A percentile compares a stretch with the other conserved stretches of the same genome.
These are phyloP conservation scores for Chauna torquata DNA, from an alignment of 2,113 vertebrate genomes.

Conservation along the genomic window DNA sequence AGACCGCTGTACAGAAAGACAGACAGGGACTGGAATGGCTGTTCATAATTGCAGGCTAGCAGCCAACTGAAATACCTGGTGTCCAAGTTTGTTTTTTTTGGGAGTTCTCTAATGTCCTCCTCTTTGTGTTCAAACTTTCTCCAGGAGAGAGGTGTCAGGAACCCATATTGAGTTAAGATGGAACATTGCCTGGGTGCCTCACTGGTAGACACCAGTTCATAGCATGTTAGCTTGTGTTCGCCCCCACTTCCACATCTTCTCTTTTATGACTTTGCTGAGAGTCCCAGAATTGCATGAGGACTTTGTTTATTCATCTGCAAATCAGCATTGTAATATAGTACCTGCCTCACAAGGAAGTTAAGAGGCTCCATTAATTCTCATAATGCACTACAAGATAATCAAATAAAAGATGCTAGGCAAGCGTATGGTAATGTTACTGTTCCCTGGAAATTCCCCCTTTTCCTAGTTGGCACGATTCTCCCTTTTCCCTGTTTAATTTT, in stretches of 20 bases:
- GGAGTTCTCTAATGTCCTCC: not conserved
- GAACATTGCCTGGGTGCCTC: not conserved
- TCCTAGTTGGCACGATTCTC: constrained; percentile 19
- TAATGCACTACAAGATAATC: constrained; percentile 6
- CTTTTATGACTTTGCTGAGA: not conserved
- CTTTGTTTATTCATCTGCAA: not conserved
- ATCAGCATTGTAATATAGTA: not conserved
- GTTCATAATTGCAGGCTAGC: not conserved
- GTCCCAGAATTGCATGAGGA: not conserved
- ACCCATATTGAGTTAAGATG: not conserved
- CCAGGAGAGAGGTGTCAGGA: not conserved
- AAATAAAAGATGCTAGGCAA: constrained; percentile 6
- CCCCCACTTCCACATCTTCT: not conserved
- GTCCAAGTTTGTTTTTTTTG: not conserved
- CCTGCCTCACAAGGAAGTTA: not conserved
- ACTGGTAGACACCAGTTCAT: not conserved
- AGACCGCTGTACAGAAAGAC: not conserved
- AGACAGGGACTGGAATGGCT: not conserved
- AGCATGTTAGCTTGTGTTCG: not conserved
- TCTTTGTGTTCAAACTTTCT: not conserved
- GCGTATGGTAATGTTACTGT: not conserved
- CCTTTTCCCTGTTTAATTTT: constrained; percentile 23
- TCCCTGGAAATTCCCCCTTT: constrained; percentile 29
- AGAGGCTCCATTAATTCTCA: not conserved
- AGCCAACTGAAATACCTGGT: not conserved